phyloP scores from a whole-genome alignment of 1,140 invertebrate genomes.

The Hylyphantes graminicola region DNA sequence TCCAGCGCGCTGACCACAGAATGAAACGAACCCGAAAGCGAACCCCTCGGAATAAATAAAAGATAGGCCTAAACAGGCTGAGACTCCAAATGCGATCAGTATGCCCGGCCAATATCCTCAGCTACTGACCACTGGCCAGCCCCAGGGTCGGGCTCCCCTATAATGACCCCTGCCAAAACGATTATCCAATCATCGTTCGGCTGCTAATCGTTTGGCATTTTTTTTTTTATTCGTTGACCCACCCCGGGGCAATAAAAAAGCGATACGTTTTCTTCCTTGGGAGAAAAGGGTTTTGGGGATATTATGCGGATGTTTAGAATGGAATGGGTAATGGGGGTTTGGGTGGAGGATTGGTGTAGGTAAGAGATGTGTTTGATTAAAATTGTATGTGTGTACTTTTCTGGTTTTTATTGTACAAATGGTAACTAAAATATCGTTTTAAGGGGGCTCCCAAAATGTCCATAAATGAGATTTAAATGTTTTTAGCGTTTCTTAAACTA shows the following conservation, averaged over 20 bases:
- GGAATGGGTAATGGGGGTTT: no score
- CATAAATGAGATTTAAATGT: no score
- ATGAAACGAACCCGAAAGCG: conserved; percentile 31
- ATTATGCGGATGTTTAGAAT: no score
- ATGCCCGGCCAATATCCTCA: conserved; percentile 38
- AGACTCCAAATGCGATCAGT: conserved; percentile 46
- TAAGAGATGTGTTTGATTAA: no score
- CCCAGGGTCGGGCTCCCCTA: conserved; percentile 26
- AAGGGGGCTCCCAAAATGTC: no score
- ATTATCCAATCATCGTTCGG: conserved; percentile 50
- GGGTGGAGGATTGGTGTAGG: no score
- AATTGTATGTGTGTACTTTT: no score
- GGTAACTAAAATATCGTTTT: no score
- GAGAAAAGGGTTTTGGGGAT: neutral
- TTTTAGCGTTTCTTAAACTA: no score
- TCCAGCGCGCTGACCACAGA: conserved; percentile 32
- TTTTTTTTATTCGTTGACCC: neutral
- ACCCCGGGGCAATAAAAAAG: neutral
- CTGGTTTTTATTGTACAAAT: no score
- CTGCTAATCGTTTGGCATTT: conserved; percentile 12
- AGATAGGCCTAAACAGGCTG: conserved; percentile 1
- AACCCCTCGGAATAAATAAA: conserved; percentile 50
- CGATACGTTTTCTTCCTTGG: neutral
- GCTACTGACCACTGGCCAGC: conserved; percentile 51
- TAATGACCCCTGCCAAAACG: conserved; percentile 56